Percentiles rank a stretch among this genome's conserved stretches.
Evolutionary conservation across 2,113 vertebrate species (phyloP).

Genomic region (Morone saxatilis): DNA sequence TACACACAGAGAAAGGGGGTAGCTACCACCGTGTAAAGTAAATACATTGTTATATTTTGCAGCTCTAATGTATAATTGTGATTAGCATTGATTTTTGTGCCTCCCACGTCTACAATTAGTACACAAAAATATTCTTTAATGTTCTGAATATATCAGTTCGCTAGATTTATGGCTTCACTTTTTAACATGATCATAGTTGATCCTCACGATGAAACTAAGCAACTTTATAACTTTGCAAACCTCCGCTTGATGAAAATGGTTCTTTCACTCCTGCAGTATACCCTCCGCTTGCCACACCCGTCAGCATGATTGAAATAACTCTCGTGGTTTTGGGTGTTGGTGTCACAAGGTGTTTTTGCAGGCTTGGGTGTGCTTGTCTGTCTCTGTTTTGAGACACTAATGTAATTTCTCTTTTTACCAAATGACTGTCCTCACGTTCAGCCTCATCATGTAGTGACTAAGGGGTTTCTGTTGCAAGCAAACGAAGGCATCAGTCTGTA

Average conservation of each 20-base stretch:
- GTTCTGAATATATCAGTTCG: neutral
- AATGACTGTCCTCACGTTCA: constrained; percentile 73
- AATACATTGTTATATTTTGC: neutral
- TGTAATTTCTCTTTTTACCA: constrained; percentile 76
- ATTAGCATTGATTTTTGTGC: neutral
- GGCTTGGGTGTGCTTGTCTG: constrained; percentile 66
- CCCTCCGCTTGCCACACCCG: constrained; percentile 48
- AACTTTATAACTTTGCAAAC: constrained; percentile 12
- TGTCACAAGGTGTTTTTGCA: constrained; percentile 53
- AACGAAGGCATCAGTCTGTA: neutral
- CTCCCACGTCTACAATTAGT: neutral
- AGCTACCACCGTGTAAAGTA: neutral
- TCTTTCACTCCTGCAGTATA: neutral
- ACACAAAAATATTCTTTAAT: too few relatives aligned
- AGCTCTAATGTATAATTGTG: neutral
- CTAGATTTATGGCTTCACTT: neutral
- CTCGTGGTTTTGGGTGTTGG: constrained; percentile 72
- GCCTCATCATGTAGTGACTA: constrained; percentile 61
- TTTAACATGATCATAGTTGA: neutral
- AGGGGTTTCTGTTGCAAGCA: constrained; percentile 59
- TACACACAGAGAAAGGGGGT: neutral
- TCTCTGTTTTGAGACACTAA: constrained; percentile 47
- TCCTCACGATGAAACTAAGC: neutral
- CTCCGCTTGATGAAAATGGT: neutral
- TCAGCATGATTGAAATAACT: constrained; percentile 34